A percentile compares a stretch with the other conserved stretches of the same genome.
These are phyloP conservation scores for Athetis lepigone DNA, from an alignment of 2,888 invertebrate genomes.

Conservation along the genomic window DNA sequence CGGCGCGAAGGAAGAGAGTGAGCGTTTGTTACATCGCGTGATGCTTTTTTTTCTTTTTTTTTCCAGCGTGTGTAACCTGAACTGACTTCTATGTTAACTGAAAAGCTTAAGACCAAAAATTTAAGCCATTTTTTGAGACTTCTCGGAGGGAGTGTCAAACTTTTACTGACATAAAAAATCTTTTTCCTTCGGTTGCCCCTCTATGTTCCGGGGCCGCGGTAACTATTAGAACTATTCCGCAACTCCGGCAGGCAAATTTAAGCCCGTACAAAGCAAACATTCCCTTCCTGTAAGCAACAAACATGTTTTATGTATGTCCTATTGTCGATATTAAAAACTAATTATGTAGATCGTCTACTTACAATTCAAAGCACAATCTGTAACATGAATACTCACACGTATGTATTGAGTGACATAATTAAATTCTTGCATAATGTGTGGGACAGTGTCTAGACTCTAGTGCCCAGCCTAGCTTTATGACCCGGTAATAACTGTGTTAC, in stretches of 20 bases:
- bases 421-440: constrained; percentile 50
- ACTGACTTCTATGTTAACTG: too few species aligned
- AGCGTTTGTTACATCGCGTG: too few species aligned
- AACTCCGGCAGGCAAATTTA: too few species aligned
- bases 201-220: background rate
- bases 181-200: background rate
- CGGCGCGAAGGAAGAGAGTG: too few species aligned
- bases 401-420: constrained; percentile 37
- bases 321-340: constrained; percentile 44
- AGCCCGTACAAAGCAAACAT: too few species aligned
- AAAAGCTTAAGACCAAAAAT: too few species aligned
- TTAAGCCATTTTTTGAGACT: too few species aligned
- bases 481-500: constrained; percentile 31
- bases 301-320: constrained; percentile 27
- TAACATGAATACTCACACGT: constrained; percentile 45
- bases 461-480: constrained; percentile 22
- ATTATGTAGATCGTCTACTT: constrained; percentile 46
- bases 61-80: too few species aligned
- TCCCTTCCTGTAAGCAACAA: constrained; percentile 25
- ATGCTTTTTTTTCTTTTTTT: too few species aligned
- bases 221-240: constrained; percentile 6
- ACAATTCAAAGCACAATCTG: constrained; percentile 24
- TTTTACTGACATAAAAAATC: too few species aligned
- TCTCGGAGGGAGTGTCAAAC: too few species aligned
- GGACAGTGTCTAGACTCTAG: constrained; percentile 43